Percentiles rank a stretch among this genome's conserved stretches.
phyloP scores from a whole-genome alignment of 2,888 invertebrate species.

The Dasysyrphus albostriatus region DNA sequence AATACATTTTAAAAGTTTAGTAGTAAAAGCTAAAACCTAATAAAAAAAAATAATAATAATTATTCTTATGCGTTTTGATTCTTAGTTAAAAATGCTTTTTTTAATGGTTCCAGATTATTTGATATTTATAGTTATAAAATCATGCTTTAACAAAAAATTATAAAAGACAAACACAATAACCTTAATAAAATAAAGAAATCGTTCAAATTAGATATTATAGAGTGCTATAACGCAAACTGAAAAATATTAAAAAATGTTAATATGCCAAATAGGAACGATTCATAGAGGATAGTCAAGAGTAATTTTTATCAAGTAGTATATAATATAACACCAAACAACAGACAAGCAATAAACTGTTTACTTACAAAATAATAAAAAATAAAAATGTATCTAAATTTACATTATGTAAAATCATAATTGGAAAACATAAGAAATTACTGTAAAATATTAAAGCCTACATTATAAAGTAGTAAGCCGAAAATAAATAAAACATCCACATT shows the following conservation, averaged over 20 bases:
- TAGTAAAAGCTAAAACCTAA: not conserved
- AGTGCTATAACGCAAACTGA: constrained; percentile 14
- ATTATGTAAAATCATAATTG: constrained; percentile 8
- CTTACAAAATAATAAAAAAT: constrained; percentile 47
- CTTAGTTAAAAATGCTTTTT: not conserved
- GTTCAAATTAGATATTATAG: constrained; percentile 46
- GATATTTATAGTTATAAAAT: constrained; percentile 2
- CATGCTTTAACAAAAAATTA: not conserved
- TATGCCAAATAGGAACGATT: constrained; percentile 52
- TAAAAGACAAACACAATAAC: constrained; percentile 35
- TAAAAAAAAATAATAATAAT: not conserved
- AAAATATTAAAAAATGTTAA: constrained; percentile 20
- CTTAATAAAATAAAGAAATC: constrained; percentile 24
- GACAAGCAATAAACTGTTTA: constrained; percentile 65
- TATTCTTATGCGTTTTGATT: not conserved
- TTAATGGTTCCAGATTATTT: constrained; percentile 24
- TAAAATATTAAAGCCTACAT: constrained; percentile 60
- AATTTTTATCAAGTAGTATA: constrained; percentile 55
- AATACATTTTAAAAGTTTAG: not conserved
- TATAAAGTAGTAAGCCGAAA: constrained; percentile 45
- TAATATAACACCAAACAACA: constrained; percentile 57
- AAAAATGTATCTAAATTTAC: constrained; percentile 31
- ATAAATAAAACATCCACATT: constrained; percentile 47
- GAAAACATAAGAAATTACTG: constrained; percentile 46
- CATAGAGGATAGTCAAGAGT: constrained; percentile 37